These are phyloP conservation scores for Parascotia fuliginaria DNA, from an alignment of 2,888 invertebrate genomes.

Conservation along the genomic window DNA sequence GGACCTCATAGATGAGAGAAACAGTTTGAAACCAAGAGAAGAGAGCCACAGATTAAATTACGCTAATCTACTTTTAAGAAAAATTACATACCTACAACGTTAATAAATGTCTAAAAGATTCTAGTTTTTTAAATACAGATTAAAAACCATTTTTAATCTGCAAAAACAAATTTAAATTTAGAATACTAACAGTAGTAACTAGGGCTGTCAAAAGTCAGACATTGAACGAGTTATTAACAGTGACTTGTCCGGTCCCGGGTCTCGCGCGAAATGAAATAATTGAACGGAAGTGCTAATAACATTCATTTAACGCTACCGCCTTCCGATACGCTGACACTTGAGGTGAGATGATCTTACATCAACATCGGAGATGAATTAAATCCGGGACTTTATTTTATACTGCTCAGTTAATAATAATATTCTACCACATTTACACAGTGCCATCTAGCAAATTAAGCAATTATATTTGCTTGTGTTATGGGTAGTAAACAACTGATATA, in stretches of 20 bases:
- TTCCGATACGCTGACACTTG: constrained; percentile 31
- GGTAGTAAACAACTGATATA: too few relatives aligned
- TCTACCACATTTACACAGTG: too few relatives aligned
- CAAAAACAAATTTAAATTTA: not conserved
- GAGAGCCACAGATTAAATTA: too few relatives aligned
- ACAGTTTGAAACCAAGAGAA: too few relatives aligned
- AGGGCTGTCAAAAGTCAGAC: constrained; percentile 23
- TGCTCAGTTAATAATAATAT: not conserved
- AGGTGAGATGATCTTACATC: constrained; percentile 17
- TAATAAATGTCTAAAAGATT: too few relatives aligned
- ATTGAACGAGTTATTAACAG: constrained; percentile 25
- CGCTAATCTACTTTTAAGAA: too few relatives aligned
- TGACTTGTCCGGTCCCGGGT: constrained; percentile 17
- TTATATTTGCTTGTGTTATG: too few relatives aligned
- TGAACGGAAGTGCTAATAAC: constrained; percentile 38
- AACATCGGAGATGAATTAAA: not conserved
- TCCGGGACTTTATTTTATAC: not conserved
- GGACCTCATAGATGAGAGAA: too few relatives aligned
- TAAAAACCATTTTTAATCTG: too few relatives aligned
- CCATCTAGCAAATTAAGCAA: too few relatives aligned
- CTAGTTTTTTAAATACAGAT: too few relatives aligned
- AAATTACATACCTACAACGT: too few relatives aligned
- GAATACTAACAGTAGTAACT: constrained; percentile 3
- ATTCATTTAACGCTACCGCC: constrained; percentile 44
- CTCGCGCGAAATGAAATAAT: constrained; percentile 11